Base-by-base conservation (phyloP, 2,797 vertebrate genomes). In the Rhinogobio ventralis region DNA sequence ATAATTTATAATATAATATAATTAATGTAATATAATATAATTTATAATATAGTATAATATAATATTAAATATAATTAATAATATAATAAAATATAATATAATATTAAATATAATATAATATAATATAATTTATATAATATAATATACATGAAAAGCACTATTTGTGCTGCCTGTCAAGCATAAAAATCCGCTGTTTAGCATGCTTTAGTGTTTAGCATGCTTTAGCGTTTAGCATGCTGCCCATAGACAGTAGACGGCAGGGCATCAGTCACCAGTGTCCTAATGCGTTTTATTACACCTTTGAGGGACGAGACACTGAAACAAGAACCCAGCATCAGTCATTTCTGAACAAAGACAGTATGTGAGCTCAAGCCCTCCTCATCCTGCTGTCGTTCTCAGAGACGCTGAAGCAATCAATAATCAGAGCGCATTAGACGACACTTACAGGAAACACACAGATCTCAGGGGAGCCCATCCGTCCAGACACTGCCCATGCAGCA, bases 401-500 rank as follows among this genome's bases (percentile, higher is more conserved):
- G n/a, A n/a, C n/a, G n/a, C 30, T 66, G 66, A 71, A 60, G 36
- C 4, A 68, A 76, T 85, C 85, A 79, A 85, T 86, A 82, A 80
- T 42, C 4, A 1, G 55, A 79, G 60, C 25, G 14, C 82, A 74
- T 67, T 20, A 19, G 77, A 79, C 30, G 51, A 45, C 75, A 82
- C 77, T 83, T 66, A 83, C 78, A 57, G 82, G 75, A 82, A 80
- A 79, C 19, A 28, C 77, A 60, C 14, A 15, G 23, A 36, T 72
- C 77, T 81, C 78, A 14, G 62, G 72, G 39, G 51, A 28, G 57
- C 14, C 5, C n/a, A 42, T 7, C 36, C 28, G 51, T 10, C 30
- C 64, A 81, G 49, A 81, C 49, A 30, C 45, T 30, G 30, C 25
- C 14, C 62, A 51, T 33, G 77, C 36, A 42, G 5, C 39, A 4